phyloP scores from a whole-genome alignment of 1,140 invertebrate genomes.

The Papilio aristodemus region DNA sequence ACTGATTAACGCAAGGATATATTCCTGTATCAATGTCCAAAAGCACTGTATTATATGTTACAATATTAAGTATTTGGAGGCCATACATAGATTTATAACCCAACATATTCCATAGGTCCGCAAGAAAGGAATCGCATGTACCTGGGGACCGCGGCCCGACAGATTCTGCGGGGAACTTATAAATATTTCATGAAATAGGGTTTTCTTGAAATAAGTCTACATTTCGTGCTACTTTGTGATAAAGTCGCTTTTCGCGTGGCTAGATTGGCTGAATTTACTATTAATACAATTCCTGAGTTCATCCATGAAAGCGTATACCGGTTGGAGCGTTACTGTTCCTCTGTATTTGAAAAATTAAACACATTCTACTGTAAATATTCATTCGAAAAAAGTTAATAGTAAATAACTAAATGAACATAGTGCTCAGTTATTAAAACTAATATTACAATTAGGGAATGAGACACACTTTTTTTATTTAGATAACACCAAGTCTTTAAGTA shows the following conservation, averaged over 20 bases:
- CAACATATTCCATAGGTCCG: not conserved
- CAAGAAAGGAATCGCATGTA: constrained; percentile 5
- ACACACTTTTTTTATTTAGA: no score
- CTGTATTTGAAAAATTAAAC: constrained; percentile 21
- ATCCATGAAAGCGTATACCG: not conserved
- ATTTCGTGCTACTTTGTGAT: not conserved
- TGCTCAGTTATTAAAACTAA: constrained; percentile 11
- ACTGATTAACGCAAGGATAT: no score
- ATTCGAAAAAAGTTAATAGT: not conserved
- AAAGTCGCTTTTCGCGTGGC: not conserved
- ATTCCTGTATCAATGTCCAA: not conserved
- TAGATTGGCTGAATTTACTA: constrained; percentile 14
- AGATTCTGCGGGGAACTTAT: constrained; percentile 20
- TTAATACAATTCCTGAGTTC: constrained; percentile 5
- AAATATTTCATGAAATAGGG: constrained; percentile 16
- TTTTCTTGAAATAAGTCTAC: constrained; percentile 15
- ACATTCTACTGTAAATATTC: not conserved
- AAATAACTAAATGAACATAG: constrained; percentile 6
- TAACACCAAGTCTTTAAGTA: no score
- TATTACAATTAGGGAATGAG: no score
- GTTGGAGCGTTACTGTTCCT: not conserved
- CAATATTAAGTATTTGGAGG: constrained; percentile 9
- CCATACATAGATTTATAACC: not conserved
- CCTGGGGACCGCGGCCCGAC: constrained; percentile 20
- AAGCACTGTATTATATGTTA: not conserved